Conservation (phyloP, 2,888 invertebrate species). For the Plebejus anna region DNA sequence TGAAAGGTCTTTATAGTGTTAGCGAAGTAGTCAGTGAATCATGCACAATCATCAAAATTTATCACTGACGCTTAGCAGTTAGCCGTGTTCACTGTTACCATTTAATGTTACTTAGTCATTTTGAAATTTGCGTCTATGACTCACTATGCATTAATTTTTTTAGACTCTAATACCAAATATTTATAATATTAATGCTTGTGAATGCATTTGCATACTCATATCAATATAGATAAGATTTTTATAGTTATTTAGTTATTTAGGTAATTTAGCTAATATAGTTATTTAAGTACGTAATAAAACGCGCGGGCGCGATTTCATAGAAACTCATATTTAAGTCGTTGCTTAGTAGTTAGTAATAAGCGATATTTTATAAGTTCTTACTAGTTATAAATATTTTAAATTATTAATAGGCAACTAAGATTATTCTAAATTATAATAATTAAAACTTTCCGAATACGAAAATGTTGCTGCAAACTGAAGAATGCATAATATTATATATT, state of each 20-base stretch:
- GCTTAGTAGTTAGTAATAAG: not conserved
- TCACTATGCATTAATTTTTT: not conserved
- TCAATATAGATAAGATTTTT: not conserved
- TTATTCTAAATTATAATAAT: not conserved
- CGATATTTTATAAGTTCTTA: not conserved
- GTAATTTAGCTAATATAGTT: no score
- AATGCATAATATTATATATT: no score
- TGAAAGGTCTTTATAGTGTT: not conserved
- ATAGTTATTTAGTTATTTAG: not conserved
- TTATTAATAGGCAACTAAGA: not conserved
- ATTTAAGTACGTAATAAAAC: not conserved
- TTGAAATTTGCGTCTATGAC: not conserved
- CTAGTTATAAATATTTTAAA: not conserved
- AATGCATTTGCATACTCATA: not conserved
- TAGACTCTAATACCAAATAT: not conserved
- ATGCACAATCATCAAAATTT: not conserved
- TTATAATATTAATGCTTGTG: not conserved
- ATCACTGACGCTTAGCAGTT: not conserved
- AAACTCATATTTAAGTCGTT: not conserved
- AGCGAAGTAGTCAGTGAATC: not conserved
- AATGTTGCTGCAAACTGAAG: no score
- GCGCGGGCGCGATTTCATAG: conserved; percentile 19
- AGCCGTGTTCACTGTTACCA: not conserved
- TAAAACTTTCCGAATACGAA: no score
- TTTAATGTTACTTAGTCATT: not conserved